phyloP scores from a whole-genome alignment of 2,888 invertebrate genomes.

The Yponomeuta evonymella region DNA sequence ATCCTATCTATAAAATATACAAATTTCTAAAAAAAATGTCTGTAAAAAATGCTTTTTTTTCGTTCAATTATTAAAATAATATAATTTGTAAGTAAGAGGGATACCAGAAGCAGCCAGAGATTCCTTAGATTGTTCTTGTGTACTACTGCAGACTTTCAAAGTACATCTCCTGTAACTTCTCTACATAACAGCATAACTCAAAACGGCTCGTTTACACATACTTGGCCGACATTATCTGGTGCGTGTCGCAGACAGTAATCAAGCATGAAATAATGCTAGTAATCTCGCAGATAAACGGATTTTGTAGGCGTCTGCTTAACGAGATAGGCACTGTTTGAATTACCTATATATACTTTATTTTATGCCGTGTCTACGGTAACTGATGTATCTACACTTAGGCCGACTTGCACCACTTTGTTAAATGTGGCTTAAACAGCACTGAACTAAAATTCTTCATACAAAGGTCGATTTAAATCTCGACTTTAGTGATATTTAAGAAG shows the following conservation, averaged over 20 bases:
- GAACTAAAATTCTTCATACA: no score
- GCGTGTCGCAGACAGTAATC: constrained; percentile 7
- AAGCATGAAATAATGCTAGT: constrained; percentile 10
- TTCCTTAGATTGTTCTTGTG: not conserved
- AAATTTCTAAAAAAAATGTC: no score
- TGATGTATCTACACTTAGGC: no score
- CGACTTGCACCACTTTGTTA: no score
- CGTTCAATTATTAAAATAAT: no score
- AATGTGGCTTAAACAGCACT: no score
- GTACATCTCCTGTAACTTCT: constrained; percentile 24
- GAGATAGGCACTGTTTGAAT: not conserved
- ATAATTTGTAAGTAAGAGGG: no score
- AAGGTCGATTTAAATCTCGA: no score
- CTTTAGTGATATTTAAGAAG: no score
- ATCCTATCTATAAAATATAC: no score
- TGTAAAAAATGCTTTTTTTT: no score
- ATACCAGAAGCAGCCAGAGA: no score
- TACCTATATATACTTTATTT: not conserved
- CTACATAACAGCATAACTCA: constrained; percentile 47
- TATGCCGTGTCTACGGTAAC: not conserved
- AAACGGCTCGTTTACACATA: constrained; percentile 54
- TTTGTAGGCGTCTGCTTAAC: not conserved
- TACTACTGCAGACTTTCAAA: not conserved
- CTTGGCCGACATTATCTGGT: constrained; percentile 38
- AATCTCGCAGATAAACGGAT: not conserved